Evolutionary conservation across 2,888 invertebrate genomes (phyloP).

Genomic region (Drosophila histrio): DNA sequence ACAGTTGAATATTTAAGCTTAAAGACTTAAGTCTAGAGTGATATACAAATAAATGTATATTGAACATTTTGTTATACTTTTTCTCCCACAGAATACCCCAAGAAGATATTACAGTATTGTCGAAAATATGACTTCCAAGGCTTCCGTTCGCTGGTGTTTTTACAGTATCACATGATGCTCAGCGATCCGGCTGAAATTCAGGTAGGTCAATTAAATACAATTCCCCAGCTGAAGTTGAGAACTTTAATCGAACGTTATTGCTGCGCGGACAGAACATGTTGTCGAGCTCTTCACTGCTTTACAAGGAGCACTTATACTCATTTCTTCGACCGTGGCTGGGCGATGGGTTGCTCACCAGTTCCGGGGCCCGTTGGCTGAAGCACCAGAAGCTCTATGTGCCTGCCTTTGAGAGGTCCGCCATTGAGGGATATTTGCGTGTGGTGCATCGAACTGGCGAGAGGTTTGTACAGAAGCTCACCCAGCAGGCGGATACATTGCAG

Average conservation of each 20-base stretch:
- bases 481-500: slow-evolving; percentile 32
- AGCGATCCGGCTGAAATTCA: slow-evolving; percentile 81
- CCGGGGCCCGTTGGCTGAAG: slow-evolving; percentile 84
- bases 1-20: too few species aligned
- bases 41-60: too few species aligned
- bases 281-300: slow-evolving; percentile 83
- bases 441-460: slow-evolving; percentile 84
- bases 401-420: slow-evolving; percentile 83
- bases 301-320: slow-evolving; percentile 84
- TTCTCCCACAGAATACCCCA: slow-evolving; percentile 72
- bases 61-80: too few species aligned
- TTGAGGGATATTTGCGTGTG: slow-evolving; percentile 79
- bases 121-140: slow-evolving; percentile 78
- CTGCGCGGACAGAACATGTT: slow-evolving; percentile 67
- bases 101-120: slow-evolving; percentile 77
- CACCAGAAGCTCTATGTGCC: slow-evolving; percentile 85
- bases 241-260: not conserved
- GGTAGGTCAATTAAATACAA: slow-evolving; percentile 50
- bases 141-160: slow-evolving; percentile 70
- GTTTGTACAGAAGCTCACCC: slow-evolving; percentile 82
- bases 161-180: slow-evolving; percentile 76
- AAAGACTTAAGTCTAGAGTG: too few species aligned
- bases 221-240: not conserved
- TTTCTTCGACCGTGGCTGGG: slow-evolving; percentile 85
- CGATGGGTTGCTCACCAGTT: slow-evolving; percentile 84